Percentiles rank a stretch among this genome's conserved stretches.
phyloP scores from a whole-genome alignment of 2,888 invertebrate species.

The Euzetes globulus region DNA sequence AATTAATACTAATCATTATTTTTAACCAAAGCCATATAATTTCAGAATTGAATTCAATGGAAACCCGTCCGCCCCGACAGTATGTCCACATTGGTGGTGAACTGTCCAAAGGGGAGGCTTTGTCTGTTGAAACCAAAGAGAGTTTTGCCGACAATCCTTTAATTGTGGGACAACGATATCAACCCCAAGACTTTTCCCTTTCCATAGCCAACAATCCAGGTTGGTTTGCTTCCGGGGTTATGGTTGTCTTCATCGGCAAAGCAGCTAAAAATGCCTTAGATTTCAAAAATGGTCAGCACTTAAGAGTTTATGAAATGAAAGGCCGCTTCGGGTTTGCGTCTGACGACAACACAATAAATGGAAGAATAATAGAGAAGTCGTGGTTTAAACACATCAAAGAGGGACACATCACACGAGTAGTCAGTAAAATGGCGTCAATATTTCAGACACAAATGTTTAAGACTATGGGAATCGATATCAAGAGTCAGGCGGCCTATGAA shows the following conservation, averaged over 20 bases:
- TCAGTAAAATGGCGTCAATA: slow-evolving; percentile 71
- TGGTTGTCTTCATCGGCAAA: slow-evolving; percentile 47
- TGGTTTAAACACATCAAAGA: slow-evolving; percentile 63
- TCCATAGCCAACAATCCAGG: slow-evolving; percentile 58
- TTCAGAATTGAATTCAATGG: slow-evolving; percentile 64
- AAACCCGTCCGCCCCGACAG: slow-evolving; percentile 54
- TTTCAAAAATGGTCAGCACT: slow-evolving; percentile 1
- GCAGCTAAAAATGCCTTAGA: slow-evolving; percentile 52
- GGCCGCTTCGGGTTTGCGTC: slow-evolving; percentile 70
- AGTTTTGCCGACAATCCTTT: slow-evolving; percentile 67
- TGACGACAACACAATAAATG: slow-evolving; percentile 62
- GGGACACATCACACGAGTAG: slow-evolving; percentile 61
- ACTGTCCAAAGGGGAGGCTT: slow-evolving; percentile 33
- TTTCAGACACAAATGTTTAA: slow-evolving; percentile 61
- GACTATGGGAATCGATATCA: slow-evolving; percentile 66
- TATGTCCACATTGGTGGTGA: slow-evolving; percentile 40
- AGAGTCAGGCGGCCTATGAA: slow-evolving; percentile 83
- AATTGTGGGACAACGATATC: slow-evolving; percentile 67
- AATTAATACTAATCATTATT: no score
- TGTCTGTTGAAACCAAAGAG: slow-evolving; percentile 35
- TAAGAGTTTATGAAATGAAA: slow-evolving; percentile 60
- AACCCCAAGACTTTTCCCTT: slow-evolving; percentile 59
- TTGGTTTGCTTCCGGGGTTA: slow-evolving; percentile 62
- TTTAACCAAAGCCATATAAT: no score
- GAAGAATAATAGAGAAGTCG: slow-evolving; percentile 62